These are phyloP conservation scores for Petrocephalus sullivani DNA, from an alignment of 2,797 vertebrate genomes.

Conservation along the genomic window DNA sequence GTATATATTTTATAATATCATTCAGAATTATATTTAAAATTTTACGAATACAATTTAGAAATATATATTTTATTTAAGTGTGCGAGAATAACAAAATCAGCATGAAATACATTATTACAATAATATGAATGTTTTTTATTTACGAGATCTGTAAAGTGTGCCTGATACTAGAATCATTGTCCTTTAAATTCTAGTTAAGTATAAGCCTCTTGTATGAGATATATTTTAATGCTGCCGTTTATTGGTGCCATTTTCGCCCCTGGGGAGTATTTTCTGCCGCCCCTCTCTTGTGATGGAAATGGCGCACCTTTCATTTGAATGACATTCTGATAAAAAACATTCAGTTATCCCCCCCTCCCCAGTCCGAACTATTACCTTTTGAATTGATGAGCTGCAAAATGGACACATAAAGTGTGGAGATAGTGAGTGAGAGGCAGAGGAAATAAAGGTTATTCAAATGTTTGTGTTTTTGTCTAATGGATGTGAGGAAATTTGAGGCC, in stretches of 20 bases:
- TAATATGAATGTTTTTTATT: background rate
- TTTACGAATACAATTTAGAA: background rate
- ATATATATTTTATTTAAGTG: background rate
- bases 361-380: conserved; percentile 62
- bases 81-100: background rate
- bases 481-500: conserved; percentile 48
- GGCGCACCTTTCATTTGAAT: conserved; percentile 94
- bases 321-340: conserved; percentile 88
- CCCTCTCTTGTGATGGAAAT: conserved; percentile 36
- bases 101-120: conserved; percentile 11
- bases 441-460: conserved; percentile 62
- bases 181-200: conserved; percentile 33
- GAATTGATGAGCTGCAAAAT: conserved; percentile 69
- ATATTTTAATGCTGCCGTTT: conserved; percentile 55
- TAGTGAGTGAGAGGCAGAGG: conserved; percentile 20
- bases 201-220: conserved; percentile 33
- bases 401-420: conserved; percentile 44
- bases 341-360: conserved; percentile 32
- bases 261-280: conserved; percentile 63
- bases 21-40: background rate
- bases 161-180: conserved; percentile 38
- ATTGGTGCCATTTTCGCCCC: conserved; percentile 71
- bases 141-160: background rate
- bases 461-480: conserved; percentile 43
- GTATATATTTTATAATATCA: background rate